Evolutionary conservation across 2,888 invertebrate genomes (phyloP), one percentile per base, ranked within the genome.

Genomic region (Pedicia rivosa): DNA sequence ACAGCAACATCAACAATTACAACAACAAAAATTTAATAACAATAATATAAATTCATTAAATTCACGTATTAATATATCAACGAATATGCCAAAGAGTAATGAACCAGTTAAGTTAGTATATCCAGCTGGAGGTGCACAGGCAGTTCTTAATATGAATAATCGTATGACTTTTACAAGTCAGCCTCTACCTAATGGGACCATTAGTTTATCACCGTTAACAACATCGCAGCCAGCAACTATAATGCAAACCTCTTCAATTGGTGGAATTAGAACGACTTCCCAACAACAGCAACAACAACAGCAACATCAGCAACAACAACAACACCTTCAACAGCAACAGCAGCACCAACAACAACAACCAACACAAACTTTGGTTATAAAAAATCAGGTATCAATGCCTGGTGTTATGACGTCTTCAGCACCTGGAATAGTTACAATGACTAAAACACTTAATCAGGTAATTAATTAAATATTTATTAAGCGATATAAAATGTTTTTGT

Each of bases 121-220:
- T 52, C 64, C 65, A 40, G 40, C 42, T 38, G 38, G 33, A 35
- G 51, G 55, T 44, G 50, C 59, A 37, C 44, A 53, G 40, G 37
- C 42, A 43, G 31, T 58, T 38, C 59, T 59, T 35, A 59, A 58
- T 40, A 55, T 61, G 42, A 58, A 68, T 44, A 63, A 65, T 57
- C 67, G 75, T 53, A 69, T 75, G 42, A 64, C 71, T 40, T 71
- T 72, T 53, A 68, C 73, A 37, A 65, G 67, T 48, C 77, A 76
- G 57, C 65, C 70, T 43, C 56, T 80, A 50, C 72, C 75, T 33
- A 81, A 79, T 62, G 78, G 79, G 46, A 74, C 75, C 41, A 67
- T 80, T 49, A 74, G 72, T 42, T 66, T 77, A 46, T 60, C 69
- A 39, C 63, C 65, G 10, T 55, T 65, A 43, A 59, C 62, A 42